Evolutionary conservation across 2,888 invertebrate genomes (phyloP).

Genomic region (Cantharis flavilabris): DNA sequence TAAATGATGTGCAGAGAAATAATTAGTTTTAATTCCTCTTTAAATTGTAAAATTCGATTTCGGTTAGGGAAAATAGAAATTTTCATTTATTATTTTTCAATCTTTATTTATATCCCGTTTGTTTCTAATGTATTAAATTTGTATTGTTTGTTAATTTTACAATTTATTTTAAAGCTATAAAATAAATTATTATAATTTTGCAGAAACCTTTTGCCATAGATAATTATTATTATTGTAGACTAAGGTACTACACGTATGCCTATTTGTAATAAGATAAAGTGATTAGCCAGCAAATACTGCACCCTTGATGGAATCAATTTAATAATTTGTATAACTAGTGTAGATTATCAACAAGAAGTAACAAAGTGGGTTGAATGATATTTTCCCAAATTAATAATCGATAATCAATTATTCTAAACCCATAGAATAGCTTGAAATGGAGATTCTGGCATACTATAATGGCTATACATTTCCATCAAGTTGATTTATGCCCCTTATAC

Average conservation of each 20-base stretch:
- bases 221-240: neutral
- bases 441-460: neutral
- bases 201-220: neutral
- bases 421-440: neutral
- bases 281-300: neutral
- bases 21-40: too few species aligned
- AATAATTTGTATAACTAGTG: neutral
- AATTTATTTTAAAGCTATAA: too few species aligned
- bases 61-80: too few species aligned
- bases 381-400: neutral
- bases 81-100: too few species aligned
- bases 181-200: neutral
- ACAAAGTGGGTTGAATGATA: neutral
- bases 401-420: neutral
- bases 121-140: too few species aligned
- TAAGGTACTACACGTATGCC: neutral
- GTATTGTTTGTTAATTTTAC: too few species aligned
- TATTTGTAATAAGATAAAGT: neutral
- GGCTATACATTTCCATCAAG: neutral
- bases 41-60: too few species aligned
- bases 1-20: too few species aligned
- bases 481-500: neutral
- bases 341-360: neutral
- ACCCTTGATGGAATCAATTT: neutral
- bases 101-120: too few species aligned